A percentile compares a stretch with the other conserved stretches of the same genome.
These are phyloP conservation scores for Bryconaethiops microstoma DNA, from an alignment of 2,797 vertebrate species.

Conservation along the genomic window DNA sequence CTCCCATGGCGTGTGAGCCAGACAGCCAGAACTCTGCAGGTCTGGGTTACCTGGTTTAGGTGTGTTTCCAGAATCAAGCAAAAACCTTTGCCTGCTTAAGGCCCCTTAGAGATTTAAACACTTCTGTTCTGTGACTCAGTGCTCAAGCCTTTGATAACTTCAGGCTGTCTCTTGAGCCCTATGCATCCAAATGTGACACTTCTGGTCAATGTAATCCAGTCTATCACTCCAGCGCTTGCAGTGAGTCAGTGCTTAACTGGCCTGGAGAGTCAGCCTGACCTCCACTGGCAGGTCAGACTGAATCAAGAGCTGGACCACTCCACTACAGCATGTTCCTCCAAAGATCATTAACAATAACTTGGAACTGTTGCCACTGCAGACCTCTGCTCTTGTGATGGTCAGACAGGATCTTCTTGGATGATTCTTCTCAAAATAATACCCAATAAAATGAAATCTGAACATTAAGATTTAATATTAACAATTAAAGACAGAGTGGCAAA, in stretches of 20 bases:
- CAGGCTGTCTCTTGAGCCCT: slow-evolving; percentile 40
- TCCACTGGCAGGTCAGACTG: slow-evolving; percentile 27
- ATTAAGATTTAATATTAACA: neutral
- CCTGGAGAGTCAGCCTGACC: slow-evolving; percentile 35
- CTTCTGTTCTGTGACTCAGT: neutral
- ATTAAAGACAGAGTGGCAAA: neutral
- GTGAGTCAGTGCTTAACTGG: slow-evolving; percentile 54
- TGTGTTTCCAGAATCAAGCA: neutral
- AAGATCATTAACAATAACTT: neutral
- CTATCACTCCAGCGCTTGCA: slow-evolving; percentile 52
- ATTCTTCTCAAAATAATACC: neutral
- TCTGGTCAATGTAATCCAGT: slow-evolving; percentile 72
- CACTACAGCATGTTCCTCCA: neutral
- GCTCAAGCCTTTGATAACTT: slow-evolving; percentile 65
- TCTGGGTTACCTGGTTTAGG: neutral
- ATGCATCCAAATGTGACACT: slow-evolving; percentile 66
- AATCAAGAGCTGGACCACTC: neutral
- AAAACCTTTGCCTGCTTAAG: neutral
- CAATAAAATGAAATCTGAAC: neutral
- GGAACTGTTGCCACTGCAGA: neutral
- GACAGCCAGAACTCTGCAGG: neutral
- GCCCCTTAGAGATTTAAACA: neutral
- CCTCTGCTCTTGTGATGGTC: neutral
- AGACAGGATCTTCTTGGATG: neutral
- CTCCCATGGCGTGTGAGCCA: neutral